phyloP scores from a whole-genome alignment of 2,113 vertebrate genomes.

The Hassar affinis region DNA sequence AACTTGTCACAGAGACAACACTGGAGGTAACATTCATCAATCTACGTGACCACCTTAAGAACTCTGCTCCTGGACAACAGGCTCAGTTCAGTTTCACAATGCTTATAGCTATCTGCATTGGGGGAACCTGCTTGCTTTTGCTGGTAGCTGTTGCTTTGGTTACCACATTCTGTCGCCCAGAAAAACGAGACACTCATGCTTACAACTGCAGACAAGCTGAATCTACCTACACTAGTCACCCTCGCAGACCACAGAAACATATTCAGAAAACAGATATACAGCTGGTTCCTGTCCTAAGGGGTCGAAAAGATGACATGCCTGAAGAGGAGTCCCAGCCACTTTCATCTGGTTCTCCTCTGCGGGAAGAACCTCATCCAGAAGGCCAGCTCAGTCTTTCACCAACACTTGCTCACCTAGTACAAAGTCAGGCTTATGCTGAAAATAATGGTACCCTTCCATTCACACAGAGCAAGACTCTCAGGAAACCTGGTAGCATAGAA shows the following conservation, averaged over 20 bases:
- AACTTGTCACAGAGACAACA: constrained; percentile 66
- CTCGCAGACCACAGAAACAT: constrained; percentile 85
- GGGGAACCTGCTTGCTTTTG: constrained; percentile 72
- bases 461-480: constrained; percentile 58
- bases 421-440: constrained; percentile 72
- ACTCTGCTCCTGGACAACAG: constrained; percentile 65
- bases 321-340: constrained; percentile 59
- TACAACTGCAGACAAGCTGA: constrained; percentile 94
- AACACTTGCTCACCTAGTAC: constrained; percentile 76
- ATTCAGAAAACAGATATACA: constrained; percentile 92
- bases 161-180: constrained; percentile 79
- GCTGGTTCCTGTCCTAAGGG: constrained; percentile 81
- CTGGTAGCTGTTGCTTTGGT: constrained; percentile 77
- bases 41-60: constrained; percentile 79
- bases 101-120: constrained; percentile 79
- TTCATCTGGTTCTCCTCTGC: constrained; percentile 31
- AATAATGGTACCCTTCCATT: constrained; percentile 43
- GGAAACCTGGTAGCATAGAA: constrained; percentile 69
- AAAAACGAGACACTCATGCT: constrained; percentile 82
- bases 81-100: constrained; percentile 73
- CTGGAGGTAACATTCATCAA: constrained; percentile 79
- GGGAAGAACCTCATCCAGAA: constrained; percentile 61
- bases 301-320: constrained; percentile 64
- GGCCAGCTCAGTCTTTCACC: constrained; percentile 74
- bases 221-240: constrained; percentile 82